Evolutionary conservation across 2,113 vertebrate species (phyloP).

Genomic region (Fukomys damarensis): DNA sequence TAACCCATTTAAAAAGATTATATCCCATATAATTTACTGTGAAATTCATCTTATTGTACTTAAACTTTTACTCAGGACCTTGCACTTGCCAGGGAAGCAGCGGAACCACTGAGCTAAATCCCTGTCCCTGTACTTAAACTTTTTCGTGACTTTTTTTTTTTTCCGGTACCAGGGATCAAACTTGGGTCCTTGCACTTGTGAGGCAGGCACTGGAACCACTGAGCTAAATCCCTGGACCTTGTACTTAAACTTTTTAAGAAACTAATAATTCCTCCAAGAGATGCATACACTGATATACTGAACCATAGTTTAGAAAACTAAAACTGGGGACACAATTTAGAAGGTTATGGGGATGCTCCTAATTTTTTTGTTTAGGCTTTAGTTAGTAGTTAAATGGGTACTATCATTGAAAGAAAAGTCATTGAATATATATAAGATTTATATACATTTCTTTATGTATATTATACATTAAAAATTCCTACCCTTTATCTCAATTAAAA

Average conservation of each 20-base stretch:
- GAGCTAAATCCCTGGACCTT: no score
- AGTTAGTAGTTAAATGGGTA: background rate
- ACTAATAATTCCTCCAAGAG: background rate
- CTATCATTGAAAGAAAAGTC: slow-evolving; percentile 41
- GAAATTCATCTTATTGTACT: slow-evolving; percentile 13
- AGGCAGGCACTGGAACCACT: no score
- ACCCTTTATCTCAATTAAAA: slow-evolving; percentile 2
- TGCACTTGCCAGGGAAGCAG: no score
- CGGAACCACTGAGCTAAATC: no score
- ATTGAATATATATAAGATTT: background rate
- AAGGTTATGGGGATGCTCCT: background rate
- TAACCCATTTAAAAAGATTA: background rate
- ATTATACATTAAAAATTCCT: background rate
- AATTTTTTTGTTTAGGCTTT: background rate
- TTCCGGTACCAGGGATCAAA: no score
- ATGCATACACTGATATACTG: slow-evolving; percentile 16
- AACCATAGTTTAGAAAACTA: slow-evolving; percentile 33
- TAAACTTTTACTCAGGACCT: background rate
- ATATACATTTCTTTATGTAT: background rate
- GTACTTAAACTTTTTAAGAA: slow-evolving; percentile 37
- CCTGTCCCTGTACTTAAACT: no score
- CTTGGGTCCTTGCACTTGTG: no score
- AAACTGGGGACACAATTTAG: background rate
- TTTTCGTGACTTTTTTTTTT: no score
- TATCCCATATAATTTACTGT: slow-evolving; percentile 21